These are phyloP conservation scores for Dromiciops gliroides DNA, from an alignment of 2,113 vertebrate species.

Conservation along the genomic window DNA sequence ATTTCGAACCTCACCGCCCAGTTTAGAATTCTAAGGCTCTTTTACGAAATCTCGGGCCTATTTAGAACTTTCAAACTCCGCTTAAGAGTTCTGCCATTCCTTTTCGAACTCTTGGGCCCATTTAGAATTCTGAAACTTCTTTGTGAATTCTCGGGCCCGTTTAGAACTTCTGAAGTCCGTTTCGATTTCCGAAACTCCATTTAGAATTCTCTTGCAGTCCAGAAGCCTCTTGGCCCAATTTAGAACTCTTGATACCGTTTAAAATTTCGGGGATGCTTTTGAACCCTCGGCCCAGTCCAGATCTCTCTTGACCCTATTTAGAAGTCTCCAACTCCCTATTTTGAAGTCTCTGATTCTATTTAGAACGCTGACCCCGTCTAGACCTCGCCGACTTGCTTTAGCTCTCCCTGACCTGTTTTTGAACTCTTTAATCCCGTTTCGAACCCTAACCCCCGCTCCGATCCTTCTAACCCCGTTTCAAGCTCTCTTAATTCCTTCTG, in stretches of 20 bases:
- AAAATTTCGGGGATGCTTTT: neutral
- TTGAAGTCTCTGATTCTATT: neutral
- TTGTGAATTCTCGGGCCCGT: neutral
- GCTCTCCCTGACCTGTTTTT: constrained; percentile 75
- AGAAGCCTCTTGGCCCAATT: neutral
- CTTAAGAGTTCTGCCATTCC: neutral
- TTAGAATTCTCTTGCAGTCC: neutral
- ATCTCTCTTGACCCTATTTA: neutral
- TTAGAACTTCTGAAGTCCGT: neutral
- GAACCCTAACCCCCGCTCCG: constrained; percentile 49
- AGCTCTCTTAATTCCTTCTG: constrained; percentile 67
- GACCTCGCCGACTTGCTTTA: constrained; percentile 42
- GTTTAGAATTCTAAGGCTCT: neutral
- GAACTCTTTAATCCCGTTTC: constrained; percentile 73
- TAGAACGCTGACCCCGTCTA: constrained; percentile 64
- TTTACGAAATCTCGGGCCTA: neutral
- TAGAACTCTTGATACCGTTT: neutral
- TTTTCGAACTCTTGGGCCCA: neutral
- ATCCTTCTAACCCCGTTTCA: neutral
- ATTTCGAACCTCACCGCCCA: neutral
- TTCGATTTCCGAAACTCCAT: neutral
- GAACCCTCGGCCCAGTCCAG: neutral
- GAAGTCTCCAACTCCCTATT: neutral
- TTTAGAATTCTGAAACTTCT: neutral
- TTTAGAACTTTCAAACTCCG: no score